Base-by-base conservation (phyloP, 1,140 invertebrate species). In the Drosophila neocordata region DNA sequence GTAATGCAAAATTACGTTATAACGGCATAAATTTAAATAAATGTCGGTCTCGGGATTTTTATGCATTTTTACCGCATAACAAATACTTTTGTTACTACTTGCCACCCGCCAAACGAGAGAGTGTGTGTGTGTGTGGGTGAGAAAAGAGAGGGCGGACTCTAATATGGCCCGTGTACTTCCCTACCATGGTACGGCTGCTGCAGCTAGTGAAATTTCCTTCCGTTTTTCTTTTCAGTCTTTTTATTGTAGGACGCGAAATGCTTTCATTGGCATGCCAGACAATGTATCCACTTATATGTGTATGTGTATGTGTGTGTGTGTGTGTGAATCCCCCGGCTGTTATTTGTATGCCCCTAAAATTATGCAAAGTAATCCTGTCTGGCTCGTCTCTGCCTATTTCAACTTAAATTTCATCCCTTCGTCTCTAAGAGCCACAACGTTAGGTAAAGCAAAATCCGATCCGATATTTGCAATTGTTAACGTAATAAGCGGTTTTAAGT, bases 11-110 rank as follows among this genome's bases (percentile, higher is more conserved):
- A 89, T 89, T 89, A 89, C 84, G 84, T 89, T 88, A 88, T 88
- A 90, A 90, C 88, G 89, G 89, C 75, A 90, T 90, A 90, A 90
- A 90, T 90, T 90, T 90, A 90, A 90, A 90, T 90, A 90, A 90
- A 90, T 90, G 89, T 84, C 89, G 89, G 89, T 90, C 84, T 90
- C 70, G 82, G 89, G 89, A 90, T 90, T 90, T 90, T 90, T 90
- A 90, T 90, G 84, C 89, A 90, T 90, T 90, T 90, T 89, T 89
- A 89, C 89, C 84, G 89, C 89, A 90, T 90, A 90, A 90, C 88
- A 90, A 90, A 90, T 90, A 90, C 88, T 90, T 89, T 87, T 90
- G 87, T 89, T 80, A 69, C 69, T 53, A 31, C 69, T 41, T 27
- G 68, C 80, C 78, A 80, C 78, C 85, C 35, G 52, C 70, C 51